Percentiles rank a stretch among this genome's conserved stretches.
Conservation (phyloP, 2,113 vertebrate species). For the Cephalopterus ornatus region DNA sequence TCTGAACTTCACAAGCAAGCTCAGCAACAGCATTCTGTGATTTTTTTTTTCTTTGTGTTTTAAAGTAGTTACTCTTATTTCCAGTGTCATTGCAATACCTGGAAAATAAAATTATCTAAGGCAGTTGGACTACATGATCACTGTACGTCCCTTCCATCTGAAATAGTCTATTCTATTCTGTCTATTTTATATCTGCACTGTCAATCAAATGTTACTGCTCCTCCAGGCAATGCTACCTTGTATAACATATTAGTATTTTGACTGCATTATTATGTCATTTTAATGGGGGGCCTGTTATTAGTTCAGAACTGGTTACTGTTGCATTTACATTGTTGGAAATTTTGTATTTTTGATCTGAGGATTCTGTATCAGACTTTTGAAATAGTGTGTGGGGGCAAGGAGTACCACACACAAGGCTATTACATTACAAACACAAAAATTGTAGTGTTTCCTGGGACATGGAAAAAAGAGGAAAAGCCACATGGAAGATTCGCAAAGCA, state of each 20-base stretch:
- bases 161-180: background rate
- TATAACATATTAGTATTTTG: background rate
- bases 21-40: background rate
- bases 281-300: background rate
- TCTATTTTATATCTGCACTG: background rate
- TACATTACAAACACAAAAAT: background rate
- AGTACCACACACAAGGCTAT: background rate
- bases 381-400: background rate
- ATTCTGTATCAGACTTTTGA: background rate
- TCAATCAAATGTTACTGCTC: background rate
- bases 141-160: background rate
- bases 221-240: background rate
- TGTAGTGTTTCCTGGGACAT: background rate
- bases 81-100: background rate
- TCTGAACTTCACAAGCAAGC: background rate
- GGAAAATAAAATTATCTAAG: background rate
- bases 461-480: background rate
- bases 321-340: background rate
- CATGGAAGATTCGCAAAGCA: background rate
- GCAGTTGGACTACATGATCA: background rate
- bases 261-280: background rate
- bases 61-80: background rate
- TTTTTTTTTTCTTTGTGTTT: background rate
- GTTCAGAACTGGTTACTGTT: background rate
- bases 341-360: background rate